Evolutionary conservation across 2,888 invertebrate genomes (phyloP).

Genomic region (Acleris cristana): DNA sequence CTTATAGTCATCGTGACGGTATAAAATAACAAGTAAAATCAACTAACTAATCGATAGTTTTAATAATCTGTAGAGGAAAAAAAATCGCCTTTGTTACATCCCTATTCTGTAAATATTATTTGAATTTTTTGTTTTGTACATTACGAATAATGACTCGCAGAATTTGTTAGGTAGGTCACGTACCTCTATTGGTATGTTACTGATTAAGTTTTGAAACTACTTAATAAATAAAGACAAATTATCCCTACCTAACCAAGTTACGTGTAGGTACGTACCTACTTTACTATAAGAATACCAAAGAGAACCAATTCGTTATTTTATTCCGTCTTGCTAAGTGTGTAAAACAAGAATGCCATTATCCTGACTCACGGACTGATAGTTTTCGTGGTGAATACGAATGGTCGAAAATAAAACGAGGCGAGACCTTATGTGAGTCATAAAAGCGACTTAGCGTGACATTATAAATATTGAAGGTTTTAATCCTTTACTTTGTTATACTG

Average conservation of each 20-base stretch:
- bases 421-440: conserved; percentile 56
- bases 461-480: conserved; percentile 22
- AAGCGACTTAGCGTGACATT: conserved; percentile 37
- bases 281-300: conserved; percentile 1
- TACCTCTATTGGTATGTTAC: background rate
- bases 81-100: no score
- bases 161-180: background rate
- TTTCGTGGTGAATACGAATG: conserved; percentile 67
- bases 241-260: background rate
- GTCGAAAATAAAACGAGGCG: conserved; percentile 57
- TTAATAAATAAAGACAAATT: background rate
- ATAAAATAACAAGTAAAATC: no score
- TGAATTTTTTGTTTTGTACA: no score
- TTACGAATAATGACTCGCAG: background rate
- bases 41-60: no score
- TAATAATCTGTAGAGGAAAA: no score
- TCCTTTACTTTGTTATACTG: conserved; percentile 5
- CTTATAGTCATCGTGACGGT: no score
- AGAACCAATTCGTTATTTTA: background rate
- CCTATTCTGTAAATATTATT: no score
- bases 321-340: conserved; percentile 9
- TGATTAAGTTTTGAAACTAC: no score
- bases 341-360: conserved; percentile 50
- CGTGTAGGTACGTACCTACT: background rate
- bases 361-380: conserved; percentile 65